Conservation (phyloP, 2,113 vertebrate species). For the Scomber scombrus region DNA sequence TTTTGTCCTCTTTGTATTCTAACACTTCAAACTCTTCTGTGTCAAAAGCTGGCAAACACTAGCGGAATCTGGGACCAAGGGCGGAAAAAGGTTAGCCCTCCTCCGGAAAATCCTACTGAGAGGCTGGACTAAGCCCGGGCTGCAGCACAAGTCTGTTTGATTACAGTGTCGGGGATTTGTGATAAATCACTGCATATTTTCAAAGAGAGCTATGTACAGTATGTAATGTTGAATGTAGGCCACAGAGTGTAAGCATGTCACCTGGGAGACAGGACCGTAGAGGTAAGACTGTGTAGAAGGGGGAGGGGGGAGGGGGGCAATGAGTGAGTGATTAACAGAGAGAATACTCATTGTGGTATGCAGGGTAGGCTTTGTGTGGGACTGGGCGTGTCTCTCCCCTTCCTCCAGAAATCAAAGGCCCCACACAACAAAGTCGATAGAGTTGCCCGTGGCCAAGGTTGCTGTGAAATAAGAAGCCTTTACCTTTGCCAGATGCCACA, state of each 20-base stretch:
- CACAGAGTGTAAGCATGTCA: constrained; percentile 49
- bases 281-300: constrained; percentile 29
- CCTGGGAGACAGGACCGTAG: constrained; percentile 61
- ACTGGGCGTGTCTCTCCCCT: constrained; percentile 80
- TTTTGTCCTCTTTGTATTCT: constrained; percentile 26
- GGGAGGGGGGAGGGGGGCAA: constrained; percentile 10
- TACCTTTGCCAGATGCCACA: constrained; percentile 70
- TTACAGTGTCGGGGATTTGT: constrained; percentile 30
- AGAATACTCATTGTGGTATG: constrained; percentile 76
- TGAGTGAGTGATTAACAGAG: constrained; percentile 76
- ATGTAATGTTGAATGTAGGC: constrained; percentile 31
- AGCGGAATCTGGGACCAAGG: constrained; percentile 44
- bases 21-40: constrained; percentile 21
- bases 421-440: constrained; percentile 76
- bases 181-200: constrained; percentile 45
- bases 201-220: constrained; percentile 34
- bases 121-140: constrained; percentile 23
- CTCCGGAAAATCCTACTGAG: constrained; percentile 57
- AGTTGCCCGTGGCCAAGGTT: constrained; percentile 71
- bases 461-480: constrained; percentile 73
- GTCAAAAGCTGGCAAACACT: constrained; percentile 54
- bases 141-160: constrained; percentile 12
- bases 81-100: constrained; percentile 45
- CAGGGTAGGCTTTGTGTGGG: constrained; percentile 74
- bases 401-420: constrained; percentile 81